Conservation (phyloP, 1,140 invertebrate genomes). For the Coptotermes formosanus region DNA sequence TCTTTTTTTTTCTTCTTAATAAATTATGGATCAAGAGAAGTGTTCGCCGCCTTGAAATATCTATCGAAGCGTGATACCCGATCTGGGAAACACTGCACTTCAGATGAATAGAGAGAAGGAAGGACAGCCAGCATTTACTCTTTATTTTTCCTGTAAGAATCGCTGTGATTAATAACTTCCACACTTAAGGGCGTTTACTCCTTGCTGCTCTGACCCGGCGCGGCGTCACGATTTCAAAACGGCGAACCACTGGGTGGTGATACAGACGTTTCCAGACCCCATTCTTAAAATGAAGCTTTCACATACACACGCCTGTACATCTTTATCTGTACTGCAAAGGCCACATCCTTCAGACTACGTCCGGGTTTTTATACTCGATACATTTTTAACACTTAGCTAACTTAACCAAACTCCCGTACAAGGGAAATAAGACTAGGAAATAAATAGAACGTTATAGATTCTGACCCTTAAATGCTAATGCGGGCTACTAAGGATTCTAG, state of each 20-base stretch:
- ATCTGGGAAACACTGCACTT: background rate
- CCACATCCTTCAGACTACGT: no score
- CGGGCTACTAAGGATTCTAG: no score
- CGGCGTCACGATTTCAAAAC: background rate
- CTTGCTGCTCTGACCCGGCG: background rate
- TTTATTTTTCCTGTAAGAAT: background rate
- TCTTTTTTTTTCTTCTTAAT: background rate
- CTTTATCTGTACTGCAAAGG: background rate
- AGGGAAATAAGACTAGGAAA: no score
- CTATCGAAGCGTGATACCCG: background rate
- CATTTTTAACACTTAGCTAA: no score
- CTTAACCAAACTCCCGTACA: no score
- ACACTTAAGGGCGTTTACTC: background rate
- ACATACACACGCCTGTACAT: background rate
- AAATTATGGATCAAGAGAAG: background rate
- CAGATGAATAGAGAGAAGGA: background rate
- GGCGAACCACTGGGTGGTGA: no score
- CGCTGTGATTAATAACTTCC: background rate
- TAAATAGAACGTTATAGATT: no score
- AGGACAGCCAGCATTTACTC: background rate
- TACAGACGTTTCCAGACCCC: background rate
- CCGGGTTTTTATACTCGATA: no score
- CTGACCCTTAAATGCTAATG: no score
- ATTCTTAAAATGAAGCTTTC: background rate
- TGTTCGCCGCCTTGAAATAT: background rate